phyloP scores from a whole-genome alignment of 2,113 vertebrate genomes.

The Dicentrarchus labrax region DNA sequence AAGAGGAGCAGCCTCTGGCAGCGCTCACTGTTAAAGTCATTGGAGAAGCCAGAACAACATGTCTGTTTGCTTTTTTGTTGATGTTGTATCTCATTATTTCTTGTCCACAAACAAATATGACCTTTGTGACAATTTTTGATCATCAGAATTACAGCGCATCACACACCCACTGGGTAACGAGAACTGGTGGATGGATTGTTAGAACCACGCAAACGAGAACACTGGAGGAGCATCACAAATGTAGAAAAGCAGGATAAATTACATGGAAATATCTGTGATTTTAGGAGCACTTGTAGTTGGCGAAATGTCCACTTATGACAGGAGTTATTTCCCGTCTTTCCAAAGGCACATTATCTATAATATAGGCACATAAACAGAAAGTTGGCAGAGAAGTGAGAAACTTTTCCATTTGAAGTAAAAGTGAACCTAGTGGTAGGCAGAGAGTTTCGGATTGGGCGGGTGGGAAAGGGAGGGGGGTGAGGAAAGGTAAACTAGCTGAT shows the following conservation, averaged over 20 bases:
- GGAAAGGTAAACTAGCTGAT: constrained; percentile 72
- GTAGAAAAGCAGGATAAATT: constrained; percentile 15
- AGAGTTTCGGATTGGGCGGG: constrained; percentile 37
- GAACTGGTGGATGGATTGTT: constrained; percentile 9
- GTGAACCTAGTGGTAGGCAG: constrained; percentile 53
- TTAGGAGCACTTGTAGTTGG: constrained; percentile 28
- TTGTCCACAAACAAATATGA: constrained; percentile 65
- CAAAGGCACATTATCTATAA: constrained; percentile 43
- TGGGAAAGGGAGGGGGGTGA: not conserved
- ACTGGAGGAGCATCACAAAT: not conserved
- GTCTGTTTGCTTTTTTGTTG: constrained; percentile 51
- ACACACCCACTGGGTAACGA: constrained; percentile 37
- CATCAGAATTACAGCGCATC: constrained; percentile 36
- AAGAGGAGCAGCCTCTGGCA: constrained; percentile 63
- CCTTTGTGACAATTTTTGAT: constrained; percentile 61
- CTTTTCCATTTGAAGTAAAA: constrained; percentile 68
- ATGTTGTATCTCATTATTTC: constrained; percentile 74
- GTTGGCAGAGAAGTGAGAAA: constrained; percentile 57
- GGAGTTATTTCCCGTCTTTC: constrained; percentile 42
- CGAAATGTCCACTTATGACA: constrained; percentile 39
- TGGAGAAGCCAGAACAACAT: constrained; percentile 48
- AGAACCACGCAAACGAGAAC: not conserved
- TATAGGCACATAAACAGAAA: constrained; percentile 44
- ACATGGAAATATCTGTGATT: constrained; percentile 29
- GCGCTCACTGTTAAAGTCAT: constrained; percentile 57